Conservation (phyloP, 1,140 invertebrate genomes). For the Heliconius hewitsoni region DNA sequence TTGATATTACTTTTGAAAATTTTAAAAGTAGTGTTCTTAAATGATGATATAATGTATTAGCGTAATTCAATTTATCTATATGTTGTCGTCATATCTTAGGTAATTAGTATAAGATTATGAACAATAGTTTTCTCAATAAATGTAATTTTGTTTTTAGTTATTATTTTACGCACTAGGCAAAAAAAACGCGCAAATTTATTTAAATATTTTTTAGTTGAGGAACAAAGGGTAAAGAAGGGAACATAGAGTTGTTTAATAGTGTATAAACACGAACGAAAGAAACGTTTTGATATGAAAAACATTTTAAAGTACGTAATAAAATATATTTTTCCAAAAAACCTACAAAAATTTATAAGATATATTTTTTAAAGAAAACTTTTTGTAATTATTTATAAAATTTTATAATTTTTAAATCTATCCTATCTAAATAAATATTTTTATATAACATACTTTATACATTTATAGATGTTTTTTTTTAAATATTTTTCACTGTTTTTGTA, state of each 20-base stretch:
- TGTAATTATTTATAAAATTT: neutral
- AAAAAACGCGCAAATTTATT: neutral
- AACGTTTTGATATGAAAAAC: neutral
- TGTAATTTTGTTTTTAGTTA: neutral
- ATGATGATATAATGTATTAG: neutral
- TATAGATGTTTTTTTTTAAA: too few relatives aligned
- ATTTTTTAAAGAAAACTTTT: neutral
- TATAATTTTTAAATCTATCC: neutral
- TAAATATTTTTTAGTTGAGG: neutral
- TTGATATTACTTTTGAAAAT: neutral
- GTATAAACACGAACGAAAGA: neutral
- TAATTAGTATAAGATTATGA: neutral
- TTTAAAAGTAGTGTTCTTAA: neutral
- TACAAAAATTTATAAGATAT: neutral
- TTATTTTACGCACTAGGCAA: neutral
- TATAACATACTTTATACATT: neutral
- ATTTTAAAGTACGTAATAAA: neutral
- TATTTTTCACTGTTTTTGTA: neutral
- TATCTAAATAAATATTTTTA: neutral
- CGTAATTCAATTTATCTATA: neutral
- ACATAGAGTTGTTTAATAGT: neutral
- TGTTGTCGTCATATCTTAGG: neutral
- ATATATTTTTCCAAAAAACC: neutral
- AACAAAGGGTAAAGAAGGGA: constrained; percentile 2
- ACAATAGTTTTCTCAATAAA: neutral